These are phyloP conservation scores for Argyrosomus regius DNA, from an alignment of 2,797 vertebrate species.

Conservation along the genomic window DNA sequence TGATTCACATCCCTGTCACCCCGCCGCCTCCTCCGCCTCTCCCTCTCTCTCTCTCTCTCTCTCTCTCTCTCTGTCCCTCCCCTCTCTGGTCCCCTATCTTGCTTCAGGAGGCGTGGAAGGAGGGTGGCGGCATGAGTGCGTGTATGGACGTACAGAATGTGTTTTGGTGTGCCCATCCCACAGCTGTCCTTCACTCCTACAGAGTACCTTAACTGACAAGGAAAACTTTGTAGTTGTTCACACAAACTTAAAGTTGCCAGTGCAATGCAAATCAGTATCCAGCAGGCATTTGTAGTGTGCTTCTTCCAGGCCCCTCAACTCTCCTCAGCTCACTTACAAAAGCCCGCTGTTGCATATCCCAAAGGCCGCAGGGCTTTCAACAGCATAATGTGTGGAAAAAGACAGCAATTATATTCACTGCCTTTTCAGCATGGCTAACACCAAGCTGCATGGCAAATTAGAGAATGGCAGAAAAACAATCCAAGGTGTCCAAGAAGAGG, in stretches of 20 bases:
- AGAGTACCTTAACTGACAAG: constrained; percentile 50
- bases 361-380: constrained; percentile 48
- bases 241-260: constrained; percentile 49
- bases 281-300: constrained; percentile 55
- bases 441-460: constrained; percentile 36
- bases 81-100: not conserved
- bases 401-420: constrained; percentile 60
- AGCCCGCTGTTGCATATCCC: constrained; percentile 59
- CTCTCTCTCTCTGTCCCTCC: not conserved
- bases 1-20: constrained; percentile 44
- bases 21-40: not conserved
- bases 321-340: constrained; percentile 44
- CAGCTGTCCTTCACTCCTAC: constrained; percentile 40
- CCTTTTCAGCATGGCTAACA: constrained; percentile 35
- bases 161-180: constrained; percentile 4
- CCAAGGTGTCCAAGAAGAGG: constrained; percentile 10
- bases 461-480: constrained; percentile 25
- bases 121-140: not conserved
- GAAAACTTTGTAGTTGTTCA: constrained; percentile 55
- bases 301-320: constrained; percentile 46
- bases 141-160: constrained; percentile 6
- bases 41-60: not conserved
- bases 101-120: not conserved
- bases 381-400: constrained; percentile 57
- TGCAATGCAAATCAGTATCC: constrained; percentile 72